Base-by-base conservation (phyloP, 64 coral and sea anemone species). In the Dendrophyllia cribrosa region DNA sequence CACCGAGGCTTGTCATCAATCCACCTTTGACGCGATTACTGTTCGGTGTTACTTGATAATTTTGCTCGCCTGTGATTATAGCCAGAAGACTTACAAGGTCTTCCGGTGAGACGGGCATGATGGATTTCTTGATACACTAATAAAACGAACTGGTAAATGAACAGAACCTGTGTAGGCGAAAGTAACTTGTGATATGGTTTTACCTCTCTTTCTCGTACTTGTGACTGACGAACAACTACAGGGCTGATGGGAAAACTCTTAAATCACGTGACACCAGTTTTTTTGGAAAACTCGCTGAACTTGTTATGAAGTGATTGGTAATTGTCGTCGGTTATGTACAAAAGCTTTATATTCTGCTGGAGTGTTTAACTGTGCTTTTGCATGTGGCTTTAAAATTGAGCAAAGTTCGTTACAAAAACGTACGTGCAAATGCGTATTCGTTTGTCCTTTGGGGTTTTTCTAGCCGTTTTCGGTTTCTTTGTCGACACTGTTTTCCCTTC, bases 71-170 rank as follows among this genome's bases (percentile, higher is more conserved):
- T 25, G 82, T 66, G 47, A 97, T 77, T 44, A 97, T 71, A 9
- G 95, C 95, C 51, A 97, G 74, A 75, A 94, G 73, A 58, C 85
- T 75, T 22, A 97, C 72, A 47, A 97, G 72, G 11, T 97, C 95
- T 88, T 97, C 95, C 1, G 92, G 66, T 68, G 92, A 69, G 49
- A 97, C 79, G 13, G 86, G 77, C 92, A 94, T 94, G 61, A 50
- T 51, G 77, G 44, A 16, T 47, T 15, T 44, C 44, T 77, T 43
- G 62, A 56, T 34, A 1, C 34, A 34, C 34, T 34, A 34, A 4
- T 4, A 11, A 19, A 17, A 64, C 13, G 13, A 58, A 11, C 61
- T 64, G 13, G 16, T 16, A 69, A 69, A 47, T 26, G 10, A 12
- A 3, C 43, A 14, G 44, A 7, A 17, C 2, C 43, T 15, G 8